Percentiles rank a stretch among this genome's conserved stretches.
These are phyloP conservation scores for Strix uralensis DNA, from an alignment of 2,113 vertebrate genomes.

Conservation along the genomic window DNA sequence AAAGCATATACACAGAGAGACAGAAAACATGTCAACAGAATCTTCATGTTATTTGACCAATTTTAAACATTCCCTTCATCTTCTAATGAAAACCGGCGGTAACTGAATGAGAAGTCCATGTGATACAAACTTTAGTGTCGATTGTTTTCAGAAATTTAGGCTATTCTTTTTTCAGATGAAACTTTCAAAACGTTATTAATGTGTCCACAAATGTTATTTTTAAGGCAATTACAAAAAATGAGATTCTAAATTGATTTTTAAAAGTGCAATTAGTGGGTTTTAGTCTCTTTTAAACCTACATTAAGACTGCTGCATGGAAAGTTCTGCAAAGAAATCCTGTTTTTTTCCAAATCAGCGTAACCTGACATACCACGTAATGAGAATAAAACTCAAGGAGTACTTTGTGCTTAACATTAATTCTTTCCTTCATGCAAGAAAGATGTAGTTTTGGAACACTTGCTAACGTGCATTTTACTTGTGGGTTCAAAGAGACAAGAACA, in stretches of 20 bases:
- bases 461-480: not conserved
- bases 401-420: slow-evolving; percentile 63
- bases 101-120: not conserved
- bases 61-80: not conserved
- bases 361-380: slow-evolving; percentile 19
- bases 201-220: not conserved
- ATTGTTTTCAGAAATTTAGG: not conserved
- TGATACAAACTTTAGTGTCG: not conserved
- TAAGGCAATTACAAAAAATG: not conserved
- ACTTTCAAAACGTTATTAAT: not conserved
- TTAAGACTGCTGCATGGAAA: slow-evolving; percentile 19
- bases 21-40: not conserved
- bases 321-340: slow-evolving; percentile 25
- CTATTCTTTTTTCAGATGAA: not conserved
- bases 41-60: not conserved
- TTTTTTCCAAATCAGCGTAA: slow-evolving; percentile 48
- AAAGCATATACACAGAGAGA: not conserved
- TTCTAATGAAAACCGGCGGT: not conserved
- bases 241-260: not conserved
- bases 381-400: slow-evolving; percentile 64
- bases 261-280: not conserved
- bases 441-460: not conserved
- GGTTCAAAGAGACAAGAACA: not conserved
- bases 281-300: not conserved
- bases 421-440: slow-evolving; percentile 11